Base-by-base conservation (phyloP, 2,113 vertebrate species). In the Amblyopsis rosae region DNA sequence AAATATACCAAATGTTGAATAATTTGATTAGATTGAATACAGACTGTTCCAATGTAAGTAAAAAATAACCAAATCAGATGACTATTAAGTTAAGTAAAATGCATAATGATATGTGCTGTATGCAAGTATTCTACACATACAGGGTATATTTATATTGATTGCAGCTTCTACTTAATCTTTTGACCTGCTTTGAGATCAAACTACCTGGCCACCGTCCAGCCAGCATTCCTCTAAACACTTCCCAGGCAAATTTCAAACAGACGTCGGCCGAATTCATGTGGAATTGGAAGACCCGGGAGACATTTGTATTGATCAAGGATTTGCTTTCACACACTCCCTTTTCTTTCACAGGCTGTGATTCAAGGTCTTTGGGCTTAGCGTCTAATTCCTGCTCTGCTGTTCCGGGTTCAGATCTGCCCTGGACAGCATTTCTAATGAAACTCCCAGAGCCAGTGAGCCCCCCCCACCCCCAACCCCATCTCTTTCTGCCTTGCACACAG, bases 281-380 rank as follows among this genome's bases (percentile, higher is more conserved):
- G 83, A 86, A 84, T 84, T 51, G 60, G 58, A 74, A 73, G 86
- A 60, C 85, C 72, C 87, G 47, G 48, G 87, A 86, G 88, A 87
- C 80, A 72, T 82, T 84, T 81, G 82, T 83, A 91, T 91, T 91
- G 87, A 90, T 91, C 82, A 88, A 87, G 88, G 84, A 86, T 88
- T 91, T 91, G 89, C 81, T 90, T 91, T 90, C 87, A 86, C 87
- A 81, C 81, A 74, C 76, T 77, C 84, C 83, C 76, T 51, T 75
- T 84, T 81, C 80, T 84, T 85, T 85, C 78, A 69, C 86, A 86
- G 82, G 80, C 83, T 89, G 79, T 84, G 84, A 88, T 92, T 90
- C 87, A 90, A 91, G 89, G 90, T 90, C 87, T 88, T 89, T 83
- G 88, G 88, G 87, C 88, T 88, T 87, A 91, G 85, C 78, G 75